phyloP scores from a whole-genome alignment of 2,797 vertebrate genomes.

The Gallinago solitaria region DNA sequence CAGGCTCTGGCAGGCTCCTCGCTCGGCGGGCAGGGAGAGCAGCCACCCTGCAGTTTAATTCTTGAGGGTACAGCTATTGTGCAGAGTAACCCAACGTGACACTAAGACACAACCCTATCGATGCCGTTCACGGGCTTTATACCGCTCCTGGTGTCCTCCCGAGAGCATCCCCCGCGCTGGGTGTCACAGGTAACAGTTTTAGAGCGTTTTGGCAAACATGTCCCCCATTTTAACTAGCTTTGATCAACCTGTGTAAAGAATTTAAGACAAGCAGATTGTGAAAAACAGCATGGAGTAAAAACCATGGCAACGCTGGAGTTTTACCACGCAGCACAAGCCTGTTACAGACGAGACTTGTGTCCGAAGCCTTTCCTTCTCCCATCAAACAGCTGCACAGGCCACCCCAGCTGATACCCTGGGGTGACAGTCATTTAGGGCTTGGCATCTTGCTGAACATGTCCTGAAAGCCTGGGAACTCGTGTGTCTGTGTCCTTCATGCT shows the following conservation, averaged over 20 bases:
- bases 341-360: neutral
- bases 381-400: neutral
- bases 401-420: neutral
- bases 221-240: neutral
- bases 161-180: neutral
- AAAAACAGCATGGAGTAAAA: neutral
- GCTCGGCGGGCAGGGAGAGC: fast-evolving
- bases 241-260: neutral
- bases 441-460: neutral
- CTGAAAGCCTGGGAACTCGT: neutral
- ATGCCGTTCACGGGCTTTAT: neutral
- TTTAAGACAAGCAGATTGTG: neutral
- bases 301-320: neutral
- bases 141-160: neutral
- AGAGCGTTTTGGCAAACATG: neutral
- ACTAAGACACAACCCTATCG: neutral
- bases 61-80: neutral
- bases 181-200: neutral
- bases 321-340: neutral
- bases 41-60: neutral
- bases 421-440: neutral
- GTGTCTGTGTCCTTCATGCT: neutral
- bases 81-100: neutral
- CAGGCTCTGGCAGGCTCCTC: neutral
- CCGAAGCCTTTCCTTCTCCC: neutral